Evolutionary conservation across 2,113 vertebrate genomes (phyloP).

Genomic region (Petrocephalus microphthalmus): DNA sequence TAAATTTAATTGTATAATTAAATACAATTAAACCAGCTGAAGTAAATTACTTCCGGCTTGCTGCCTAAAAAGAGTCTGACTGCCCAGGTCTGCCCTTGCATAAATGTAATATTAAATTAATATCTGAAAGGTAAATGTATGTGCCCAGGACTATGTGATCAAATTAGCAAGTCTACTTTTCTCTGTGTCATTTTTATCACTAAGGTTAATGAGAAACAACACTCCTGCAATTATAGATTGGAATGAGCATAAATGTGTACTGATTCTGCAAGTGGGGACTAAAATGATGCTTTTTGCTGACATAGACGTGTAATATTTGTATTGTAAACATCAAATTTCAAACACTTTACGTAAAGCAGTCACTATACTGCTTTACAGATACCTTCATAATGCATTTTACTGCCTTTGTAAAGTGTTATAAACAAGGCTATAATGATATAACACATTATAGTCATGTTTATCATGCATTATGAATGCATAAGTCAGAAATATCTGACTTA

Average conservation of each 20-base stretch:
- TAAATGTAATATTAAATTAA: constrained; percentile 53
- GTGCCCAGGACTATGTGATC: constrained; percentile 39
- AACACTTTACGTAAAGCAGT: not conserved
- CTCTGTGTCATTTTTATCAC: constrained; percentile 29
- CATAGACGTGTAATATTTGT: not conserved
- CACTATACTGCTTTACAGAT: not conserved
- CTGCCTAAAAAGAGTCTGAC: constrained; percentile 42
- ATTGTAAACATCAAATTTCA: not conserved
- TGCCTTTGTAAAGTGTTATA: not conserved
- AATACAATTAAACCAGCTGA: constrained; percentile 52
- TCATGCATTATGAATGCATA: no score
- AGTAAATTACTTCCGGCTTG: constrained; percentile 42
- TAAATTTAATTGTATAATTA: no score
- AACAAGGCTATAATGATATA: no score
- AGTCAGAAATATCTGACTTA: no score
- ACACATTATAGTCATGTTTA: not conserved
- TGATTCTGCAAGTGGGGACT: not conserved
- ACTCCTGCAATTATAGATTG: not conserved
- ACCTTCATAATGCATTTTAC: not conserved
- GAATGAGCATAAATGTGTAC: not conserved
- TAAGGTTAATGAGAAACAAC: not conserved
- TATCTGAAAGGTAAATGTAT: constrained; percentile 52
- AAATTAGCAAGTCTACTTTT: constrained; percentile 33
- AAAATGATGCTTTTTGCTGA: not conserved
- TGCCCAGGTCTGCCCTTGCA: constrained; percentile 38